Evolutionary conservation across 2,113 vertebrate genomes (phyloP), one percentile per base, ranked within the genome.

Genomic region (Axis porcinus): DNA sequence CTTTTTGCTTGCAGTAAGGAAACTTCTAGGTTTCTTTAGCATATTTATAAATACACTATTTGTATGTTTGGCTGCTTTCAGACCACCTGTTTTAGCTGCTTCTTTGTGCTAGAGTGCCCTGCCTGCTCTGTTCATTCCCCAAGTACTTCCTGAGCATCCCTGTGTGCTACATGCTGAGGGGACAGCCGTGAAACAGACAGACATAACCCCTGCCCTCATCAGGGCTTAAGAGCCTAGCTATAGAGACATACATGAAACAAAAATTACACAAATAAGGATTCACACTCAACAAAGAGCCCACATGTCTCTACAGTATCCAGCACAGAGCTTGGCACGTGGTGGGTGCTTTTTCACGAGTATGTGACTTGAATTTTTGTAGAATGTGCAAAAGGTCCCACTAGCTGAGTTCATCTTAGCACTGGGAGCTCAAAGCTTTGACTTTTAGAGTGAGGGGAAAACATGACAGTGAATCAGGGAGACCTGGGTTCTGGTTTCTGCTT

Each of bases 251-350:
- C 93, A 94, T 5, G 47, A 83, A 95, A 97, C 86, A 0, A 54
- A 91, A 95, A 58, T 33, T 40, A 85, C 76, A 95, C 94, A 85
- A 54, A 95, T 52, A 88, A 86, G 43, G 87, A 82, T 88, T 95
- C 67, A 97, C 96, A 97, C 40, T 96, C 62, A 94, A 98, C 97
- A 86, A 58, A 97, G 7, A 91, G 78, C 6, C 82, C 79, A 97
- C 86, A 54, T 86, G 83, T 92, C 79, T 94, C 62, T 64, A 93
- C 79, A 30, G 86, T 16, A 74, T 17, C 67, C 70, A 86, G 94
- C 67, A 97, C 60, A 79, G 52, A 94, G 88, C 52, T 54, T 0
- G 3, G 58, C 67, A 95, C 30, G 1, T 6, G 55, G 85, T 52
- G 15, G 74, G 81, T 74, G 78, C 86, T 96, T 95, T 92, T 43